Conservation (phyloP, 2,113 vertebrate species). For the Coryphaenoides rupestris region DNA sequence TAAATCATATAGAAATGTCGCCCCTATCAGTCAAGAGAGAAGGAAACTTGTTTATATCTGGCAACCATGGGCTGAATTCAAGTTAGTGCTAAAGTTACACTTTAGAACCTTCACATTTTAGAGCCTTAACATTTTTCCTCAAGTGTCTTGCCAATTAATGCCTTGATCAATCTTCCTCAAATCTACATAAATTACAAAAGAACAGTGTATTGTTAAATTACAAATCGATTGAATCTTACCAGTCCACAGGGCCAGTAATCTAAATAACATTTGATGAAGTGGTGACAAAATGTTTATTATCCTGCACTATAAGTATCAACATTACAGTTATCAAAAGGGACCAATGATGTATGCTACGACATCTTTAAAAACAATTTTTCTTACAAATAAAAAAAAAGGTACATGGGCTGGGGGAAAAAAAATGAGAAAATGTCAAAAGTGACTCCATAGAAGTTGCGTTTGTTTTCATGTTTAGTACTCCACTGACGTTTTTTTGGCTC, state of each 20-base stretch:
- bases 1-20: no score
- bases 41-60: no score
- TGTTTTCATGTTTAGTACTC: neutral
- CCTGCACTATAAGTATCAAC: constrained; percentile 27
- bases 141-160: no score
- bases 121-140: no score
- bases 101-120: no score
- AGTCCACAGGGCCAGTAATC: neutral
- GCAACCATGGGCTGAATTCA: no score
- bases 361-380: constrained; percentile 45
- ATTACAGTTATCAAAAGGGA: constrained; percentile 38
- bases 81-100: no score
- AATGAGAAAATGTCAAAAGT: neutral
- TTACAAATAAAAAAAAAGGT: constrained; percentile 33
- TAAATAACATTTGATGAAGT: neutral
- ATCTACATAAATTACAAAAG: no score
- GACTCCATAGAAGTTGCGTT: neutral
- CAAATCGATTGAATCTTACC: neutral
- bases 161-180: no score
- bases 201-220: no score
- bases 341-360: neutral
- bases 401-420: constrained; percentile 5
- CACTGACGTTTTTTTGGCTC: neutral
- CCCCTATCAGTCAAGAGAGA: no score
- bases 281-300: constrained; percentile 59